Evolutionary conservation across 2,113 vertebrate genomes (phyloP).

Genomic region (Lagopus leucura): DNA sequence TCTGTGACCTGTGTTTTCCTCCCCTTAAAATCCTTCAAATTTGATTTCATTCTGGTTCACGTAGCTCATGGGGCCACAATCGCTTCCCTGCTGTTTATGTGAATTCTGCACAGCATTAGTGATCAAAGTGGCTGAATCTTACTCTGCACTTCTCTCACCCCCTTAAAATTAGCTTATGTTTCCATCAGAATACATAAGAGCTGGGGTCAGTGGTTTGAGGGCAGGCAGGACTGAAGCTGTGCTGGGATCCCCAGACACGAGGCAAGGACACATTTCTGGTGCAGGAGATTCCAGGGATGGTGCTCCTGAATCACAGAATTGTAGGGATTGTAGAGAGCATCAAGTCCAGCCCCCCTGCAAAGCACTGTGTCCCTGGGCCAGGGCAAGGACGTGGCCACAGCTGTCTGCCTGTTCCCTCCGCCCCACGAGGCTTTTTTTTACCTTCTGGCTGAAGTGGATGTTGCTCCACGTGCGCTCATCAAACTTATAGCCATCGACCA

Average conservation of each 20-base stretch:
- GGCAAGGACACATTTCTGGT: neutral
- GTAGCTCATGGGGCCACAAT: neutral
- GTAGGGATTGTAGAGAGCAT: no score
- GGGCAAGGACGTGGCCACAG: rapidly evolving
- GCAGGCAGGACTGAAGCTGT: neutral
- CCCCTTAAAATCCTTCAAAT: neutral
- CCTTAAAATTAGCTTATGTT: neutral
- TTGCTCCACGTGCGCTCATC: conserved; percentile 71
- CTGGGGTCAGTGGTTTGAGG: neutral
- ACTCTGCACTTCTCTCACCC: neutral
- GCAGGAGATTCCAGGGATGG: neutral
- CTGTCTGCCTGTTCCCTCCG: rapidly evolving
- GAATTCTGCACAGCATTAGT: neutral
- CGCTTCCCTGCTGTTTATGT: neutral
- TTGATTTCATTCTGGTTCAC: neutral
- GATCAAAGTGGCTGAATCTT: neutral
- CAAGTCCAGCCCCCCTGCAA: no score
- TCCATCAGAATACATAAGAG: neutral
- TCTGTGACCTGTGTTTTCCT: neutral
- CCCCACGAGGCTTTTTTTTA: conserved; percentile 3
- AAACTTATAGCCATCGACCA: conserved; percentile 86
- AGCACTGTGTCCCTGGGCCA: rapidly evolving
- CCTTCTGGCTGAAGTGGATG: conserved; percentile 87
- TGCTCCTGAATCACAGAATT: neutral
- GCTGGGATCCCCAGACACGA: neutral